Base-by-base conservation (phyloP, 2,113 vertebrate genomes). In the Tychaedon coryphoeus region DNA sequence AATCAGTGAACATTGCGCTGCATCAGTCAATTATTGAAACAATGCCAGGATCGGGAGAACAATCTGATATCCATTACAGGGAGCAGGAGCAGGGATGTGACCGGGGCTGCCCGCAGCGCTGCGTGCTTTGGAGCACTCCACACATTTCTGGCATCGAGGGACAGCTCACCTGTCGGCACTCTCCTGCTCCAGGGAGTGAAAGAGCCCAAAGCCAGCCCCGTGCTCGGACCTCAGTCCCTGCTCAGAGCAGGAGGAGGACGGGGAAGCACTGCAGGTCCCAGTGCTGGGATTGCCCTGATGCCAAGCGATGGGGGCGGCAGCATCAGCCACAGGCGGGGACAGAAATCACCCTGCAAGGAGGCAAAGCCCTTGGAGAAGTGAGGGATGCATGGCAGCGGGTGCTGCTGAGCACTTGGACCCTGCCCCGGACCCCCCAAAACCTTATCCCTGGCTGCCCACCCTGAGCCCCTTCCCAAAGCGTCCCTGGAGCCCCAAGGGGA, bases 11-110 rank as follows among this genome's bases (percentile, higher is more conserved):
- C 91, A 86, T 74, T 85, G 91, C 73, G n/a, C 71, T 48, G 77
- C 92, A 93, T 96, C 96, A 92, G 90, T 92, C 94, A 87, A 86
- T 91, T 93, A 87, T 75, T 83, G 74, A 89, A 92, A 60, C 84
- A 92, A 91, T 19, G 75, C 84, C 74, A 45, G 42, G 88, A 89
- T 70, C 18, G 53, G 65, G 47, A 40, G 84, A 92, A 93, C 89
- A 93, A 93, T 90, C 91, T 57, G 92, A 93, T 92, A 75, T 33
- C 91, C 92, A 57, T 88, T 92, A 74, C 31, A 19, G 66, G 29
- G 64, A 64, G 74, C 40, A 29, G 50, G 65, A 80, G 75, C 15
- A 6, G 54, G 51, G 91, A 17, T 12, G n/a, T 67, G 61, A 51
- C 87, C 62, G 22, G 75, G 85, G 79, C 80, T 62, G 88, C 93